Conservation (phyloP, 2,888 invertebrate genomes). For the Diadromus collaris region DNA sequence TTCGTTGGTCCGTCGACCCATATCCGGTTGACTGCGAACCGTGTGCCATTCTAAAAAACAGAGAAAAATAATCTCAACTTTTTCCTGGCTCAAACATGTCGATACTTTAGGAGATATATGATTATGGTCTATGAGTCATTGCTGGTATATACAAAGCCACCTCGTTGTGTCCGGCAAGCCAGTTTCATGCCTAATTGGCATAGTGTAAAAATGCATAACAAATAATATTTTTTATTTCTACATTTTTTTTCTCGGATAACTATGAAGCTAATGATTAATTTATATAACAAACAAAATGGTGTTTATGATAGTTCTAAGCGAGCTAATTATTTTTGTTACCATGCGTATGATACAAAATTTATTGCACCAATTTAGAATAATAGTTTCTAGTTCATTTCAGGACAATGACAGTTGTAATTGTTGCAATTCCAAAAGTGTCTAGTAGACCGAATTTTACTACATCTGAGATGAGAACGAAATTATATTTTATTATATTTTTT, state of each 20-base stretch:
- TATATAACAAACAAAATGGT: background rate
- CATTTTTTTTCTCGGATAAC: background rate
- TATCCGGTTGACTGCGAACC: conserved; percentile 76
- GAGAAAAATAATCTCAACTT: background rate
- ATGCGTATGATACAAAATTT: too few relatives aligned
- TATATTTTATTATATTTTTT: background rate
- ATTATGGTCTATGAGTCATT: background rate
- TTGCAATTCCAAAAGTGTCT: background rate
- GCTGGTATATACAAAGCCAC: background rate
- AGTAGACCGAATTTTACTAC: background rate
- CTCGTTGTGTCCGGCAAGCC: background rate
- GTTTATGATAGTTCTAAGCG: background rate
- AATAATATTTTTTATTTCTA: background rate
- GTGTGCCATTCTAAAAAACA: conserved; percentile 76
- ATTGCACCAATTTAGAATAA: background rate
- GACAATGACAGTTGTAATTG: background rate
- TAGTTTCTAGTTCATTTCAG: too few relatives aligned
- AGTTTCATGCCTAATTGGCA: background rate
- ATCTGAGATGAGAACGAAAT: background rate
- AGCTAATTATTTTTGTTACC: background rate
- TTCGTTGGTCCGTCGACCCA: conserved; percentile 79
- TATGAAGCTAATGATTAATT: background rate
- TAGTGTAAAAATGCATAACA: background rate
- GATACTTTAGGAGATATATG: background rate
- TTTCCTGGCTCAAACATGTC: background rate